Conservation (phyloP, 2,113 vertebrate species). For the Hydrochoerus hydrochaeris region DNA sequence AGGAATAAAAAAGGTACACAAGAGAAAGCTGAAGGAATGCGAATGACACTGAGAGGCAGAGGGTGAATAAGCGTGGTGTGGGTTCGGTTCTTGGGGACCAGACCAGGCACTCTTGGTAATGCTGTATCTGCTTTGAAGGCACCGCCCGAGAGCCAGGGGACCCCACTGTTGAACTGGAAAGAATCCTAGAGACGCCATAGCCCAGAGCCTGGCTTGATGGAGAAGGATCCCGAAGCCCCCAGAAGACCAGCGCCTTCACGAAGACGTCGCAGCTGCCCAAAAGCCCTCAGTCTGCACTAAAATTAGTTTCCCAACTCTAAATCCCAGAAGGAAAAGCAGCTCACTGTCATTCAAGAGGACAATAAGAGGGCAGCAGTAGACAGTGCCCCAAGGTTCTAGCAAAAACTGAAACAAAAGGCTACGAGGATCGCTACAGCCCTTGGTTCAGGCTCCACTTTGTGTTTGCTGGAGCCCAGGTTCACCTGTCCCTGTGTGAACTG, state of each 20-base stretch:
- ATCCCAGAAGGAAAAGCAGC: neutral
- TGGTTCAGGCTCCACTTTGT: neutral
- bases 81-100: neutral
- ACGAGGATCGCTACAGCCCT: too few relatives aligned
- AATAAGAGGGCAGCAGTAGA: fast-evolving
- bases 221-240: neutral
- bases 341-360: neutral
- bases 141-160: too few relatives aligned
- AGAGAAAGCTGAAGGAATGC: neutral
- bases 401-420: neutral
- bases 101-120: neutral
- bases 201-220: neutral
- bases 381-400: neutral
- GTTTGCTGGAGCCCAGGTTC: neutral
- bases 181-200: neutral
- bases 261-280: neutral
- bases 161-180: neutral
- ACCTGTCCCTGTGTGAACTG: neutral
- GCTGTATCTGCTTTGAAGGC: neutral
- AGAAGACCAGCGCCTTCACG: neutral
- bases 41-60: neutral
- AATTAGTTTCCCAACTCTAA: neutral
- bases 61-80: neutral
- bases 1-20: neutral
- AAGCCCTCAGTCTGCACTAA: neutral